A percentile compares a stretch with the other conserved stretches of the same genome.
phyloP scores from a whole-genome alignment of 35 echinoderm and acorn worm genomes.

The Acanthaster planci region DNA sequence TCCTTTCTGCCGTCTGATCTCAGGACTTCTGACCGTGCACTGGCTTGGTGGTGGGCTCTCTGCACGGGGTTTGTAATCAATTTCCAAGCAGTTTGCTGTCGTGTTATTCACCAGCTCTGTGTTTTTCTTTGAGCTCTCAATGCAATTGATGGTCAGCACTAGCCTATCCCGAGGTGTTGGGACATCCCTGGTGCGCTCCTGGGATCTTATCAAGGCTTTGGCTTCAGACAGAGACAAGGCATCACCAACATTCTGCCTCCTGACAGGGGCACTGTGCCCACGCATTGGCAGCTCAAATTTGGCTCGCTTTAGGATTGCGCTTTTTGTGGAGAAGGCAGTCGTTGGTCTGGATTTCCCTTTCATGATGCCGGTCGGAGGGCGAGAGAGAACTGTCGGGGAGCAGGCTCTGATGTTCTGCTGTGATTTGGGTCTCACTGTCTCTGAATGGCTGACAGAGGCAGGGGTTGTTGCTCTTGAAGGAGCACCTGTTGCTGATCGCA shows the following conservation, averaged over 20 bases:
- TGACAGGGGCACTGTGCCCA: constrained; percentile 78
- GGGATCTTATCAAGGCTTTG: constrained; percentile 71
- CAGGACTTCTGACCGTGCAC: not conserved
- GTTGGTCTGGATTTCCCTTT: constrained; percentile 35
- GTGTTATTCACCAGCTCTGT: constrained; percentile 74
- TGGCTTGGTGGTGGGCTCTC: not conserved
- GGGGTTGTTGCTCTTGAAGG: not conserved
- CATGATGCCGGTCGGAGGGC: constrained; percentile 35
- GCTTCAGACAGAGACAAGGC: constrained; percentile 68
- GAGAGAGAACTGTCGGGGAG: not conserved
- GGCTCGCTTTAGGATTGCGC: constrained; percentile 12
- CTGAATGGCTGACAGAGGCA: not conserved
- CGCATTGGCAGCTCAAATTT: constrained; percentile 62
- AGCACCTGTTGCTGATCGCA: not conserved
- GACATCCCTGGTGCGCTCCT: constrained; percentile 52
- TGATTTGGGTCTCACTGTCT: not conserved
- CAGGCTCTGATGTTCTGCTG: constrained; percentile 1
- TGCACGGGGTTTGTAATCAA: constrained; percentile 42
- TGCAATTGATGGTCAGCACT: constrained; percentile 65
- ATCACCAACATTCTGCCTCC: constrained; percentile 37
- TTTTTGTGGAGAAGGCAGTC: constrained; percentile 69
- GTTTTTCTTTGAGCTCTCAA: constrained; percentile 76
- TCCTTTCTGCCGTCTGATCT: not conserved
- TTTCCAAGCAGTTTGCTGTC: constrained; percentile 61
- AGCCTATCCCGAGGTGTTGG: constrained; percentile 61